A percentile compares a stretch with the other conserved stretches of the same genome.
Evolutionary conservation across 2,113 vertebrate genomes (phyloP).

Genomic region (Misgurnus mizolepis): DNA sequence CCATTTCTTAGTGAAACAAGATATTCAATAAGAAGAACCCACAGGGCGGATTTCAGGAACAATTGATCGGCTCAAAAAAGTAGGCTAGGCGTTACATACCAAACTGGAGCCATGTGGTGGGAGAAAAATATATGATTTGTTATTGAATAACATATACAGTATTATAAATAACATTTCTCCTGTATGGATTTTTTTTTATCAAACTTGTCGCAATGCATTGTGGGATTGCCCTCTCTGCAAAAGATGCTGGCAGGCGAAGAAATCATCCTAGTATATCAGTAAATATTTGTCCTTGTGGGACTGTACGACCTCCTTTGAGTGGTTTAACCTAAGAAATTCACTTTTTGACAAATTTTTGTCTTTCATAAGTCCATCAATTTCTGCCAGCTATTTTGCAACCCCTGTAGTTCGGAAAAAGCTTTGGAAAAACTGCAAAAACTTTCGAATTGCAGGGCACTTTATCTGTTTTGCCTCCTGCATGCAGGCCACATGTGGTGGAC

Average conservation of each 20-base stretch:
- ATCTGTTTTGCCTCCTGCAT: slow-evolving; percentile 28
- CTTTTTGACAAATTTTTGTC: not conserved
- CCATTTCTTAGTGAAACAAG: too few species aligned
- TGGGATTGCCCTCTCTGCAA: not conserved
- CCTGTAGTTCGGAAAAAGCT: slow-evolving; percentile 30
- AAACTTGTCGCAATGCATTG: too few species aligned
- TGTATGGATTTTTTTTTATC: too few species aligned
- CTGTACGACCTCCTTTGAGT: not conserved
- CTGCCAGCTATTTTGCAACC: not conserved
- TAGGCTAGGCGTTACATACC: too few species aligned
- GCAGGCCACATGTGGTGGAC: not conserved
- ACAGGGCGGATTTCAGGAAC: too few species aligned
- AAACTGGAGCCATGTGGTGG: too few species aligned
- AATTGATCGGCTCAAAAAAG: too few species aligned
- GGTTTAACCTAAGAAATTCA: not conserved
- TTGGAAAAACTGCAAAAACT: slow-evolving; percentile 11
- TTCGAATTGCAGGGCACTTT: slow-evolving; percentile 33
- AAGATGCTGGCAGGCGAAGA: not conserved
- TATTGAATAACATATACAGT: too few species aligned
- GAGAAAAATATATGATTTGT: too few species aligned
- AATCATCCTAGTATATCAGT: not conserved
- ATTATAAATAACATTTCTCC: too few species aligned
- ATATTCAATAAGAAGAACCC: too few species aligned
- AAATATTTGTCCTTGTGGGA: not conserved
- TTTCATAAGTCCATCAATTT: slow-evolving; percentile 1